Percentiles rank a stretch among this genome's conserved stretches.
These are phyloP conservation scores for Protodeltote pygarga DNA, from an alignment of 2,888 invertebrate species.

Conservation along the genomic window DNA sequence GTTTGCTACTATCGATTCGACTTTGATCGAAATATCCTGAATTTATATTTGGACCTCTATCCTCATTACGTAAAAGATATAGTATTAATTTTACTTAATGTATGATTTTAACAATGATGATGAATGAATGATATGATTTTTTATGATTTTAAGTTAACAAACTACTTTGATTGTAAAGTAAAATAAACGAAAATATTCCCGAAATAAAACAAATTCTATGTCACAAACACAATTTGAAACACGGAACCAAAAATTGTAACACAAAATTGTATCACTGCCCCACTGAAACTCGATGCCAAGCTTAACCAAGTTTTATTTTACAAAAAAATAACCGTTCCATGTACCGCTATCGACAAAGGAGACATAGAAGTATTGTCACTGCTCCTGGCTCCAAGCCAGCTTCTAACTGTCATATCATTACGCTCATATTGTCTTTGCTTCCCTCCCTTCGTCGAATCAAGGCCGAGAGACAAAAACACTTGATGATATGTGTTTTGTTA, in stretches of 20 bases:
- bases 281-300: conserved; percentile 37
- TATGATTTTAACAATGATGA: too few relatives aligned
- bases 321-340: conserved; percentile 30
- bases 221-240: conserved; percentile 18
- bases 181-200: not conserved
- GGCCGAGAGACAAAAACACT: conserved; percentile 32
- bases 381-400: conserved; percentile 67
- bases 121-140: too few relatives aligned
- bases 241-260: conserved; percentile 6
- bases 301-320: conserved; percentile 10
- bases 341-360: conserved; percentile 67
- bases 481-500: conserved; percentile 31
- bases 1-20: too few relatives aligned
- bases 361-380: conserved; percentile 67
- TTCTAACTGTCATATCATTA: conserved; percentile 51
- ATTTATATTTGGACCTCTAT: too few relatives aligned
- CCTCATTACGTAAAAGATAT: too few relatives aligned
- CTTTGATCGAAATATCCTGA: too few relatives aligned
- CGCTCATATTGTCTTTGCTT: conserved; percentile 40
- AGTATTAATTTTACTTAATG: too few relatives aligned
- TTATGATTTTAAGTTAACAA: conserved; percentile 14
- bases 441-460: conserved; percentile 19
- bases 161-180: conserved; percentile 3
- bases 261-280: conserved; percentile 19
- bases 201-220: conserved; percentile 7